Evolutionary conservation across 2,888 invertebrate species (phyloP), one percentile per base, ranked within the genome.

Genomic region (Melanotus villosus): DNA sequence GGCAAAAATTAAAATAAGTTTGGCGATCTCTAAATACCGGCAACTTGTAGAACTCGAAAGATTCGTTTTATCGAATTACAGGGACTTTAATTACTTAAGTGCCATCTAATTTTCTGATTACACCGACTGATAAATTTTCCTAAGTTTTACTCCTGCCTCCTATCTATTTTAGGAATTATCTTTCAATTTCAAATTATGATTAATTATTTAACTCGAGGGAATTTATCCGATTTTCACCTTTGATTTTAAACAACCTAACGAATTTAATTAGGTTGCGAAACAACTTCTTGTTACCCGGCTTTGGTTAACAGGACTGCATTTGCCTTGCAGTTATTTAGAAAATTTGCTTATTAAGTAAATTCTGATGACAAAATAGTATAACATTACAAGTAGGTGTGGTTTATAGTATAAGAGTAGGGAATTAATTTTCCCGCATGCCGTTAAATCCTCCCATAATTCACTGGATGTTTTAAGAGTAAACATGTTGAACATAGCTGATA

Each of bases 31-130:
- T 54, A 62, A 68, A 68, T 68, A 68, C 62, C 34, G 62, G 67
- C 67, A 62, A 68, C 67, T 68, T 68, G 67, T 68, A 62, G 67
- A 62, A 62, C 62, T 56, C 36, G 54, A 34, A 68, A 47, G 45
- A 68, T 68, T 68, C 62, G 56, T 57, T 62, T 66, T 68, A 68
- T 68, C 67, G 45, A 68, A 57, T 68, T 68, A 62, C 56, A 19
- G 54, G 43, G 62, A 62, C 62, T 68, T 68, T 68, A 68, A 68
- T 68, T 68, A 68, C 67, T 57, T 62, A 68, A 68, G 67, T 62
- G 67, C 67, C 67, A 68, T 62, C 67, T 68, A 68, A 68, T 68
- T 68, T 68, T 68, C 67, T 62, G 67, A 68, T 68, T 68, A 68
- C 67, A 62, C 62, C 32, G 34, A 14, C 67, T 68, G 54, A 62